Evolutionary conservation across 2,797 vertebrate genomes (phyloP), one percentile per base, ranked within the genome.

Genomic region (Neoniphon sammara): DNA sequence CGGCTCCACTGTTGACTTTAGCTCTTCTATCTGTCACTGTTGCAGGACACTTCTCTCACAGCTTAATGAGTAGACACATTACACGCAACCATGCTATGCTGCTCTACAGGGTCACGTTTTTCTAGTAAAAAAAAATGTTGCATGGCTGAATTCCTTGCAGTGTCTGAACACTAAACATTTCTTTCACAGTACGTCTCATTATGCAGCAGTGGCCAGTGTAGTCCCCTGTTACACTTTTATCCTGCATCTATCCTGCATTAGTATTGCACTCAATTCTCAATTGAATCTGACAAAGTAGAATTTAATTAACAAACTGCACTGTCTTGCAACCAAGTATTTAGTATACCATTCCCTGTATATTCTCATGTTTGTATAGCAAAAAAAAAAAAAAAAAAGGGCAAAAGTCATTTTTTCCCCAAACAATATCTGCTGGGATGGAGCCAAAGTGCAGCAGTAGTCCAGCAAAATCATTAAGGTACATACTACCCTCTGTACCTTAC

Each of bases 71-170:
- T 67, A 66, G 47, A 27, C n/a, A 15, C 68, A 61, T 27, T 34
- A 21, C 31, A 34, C 31, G 31, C 61, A 18, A 65, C 36, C 21
- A 71, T 50, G 30, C 4, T 23, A 55, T 50, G 36, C 53, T 4
- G 62, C n/a, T 39, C 9, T 15, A 7, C 47, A 50, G n/a, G 15
- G n/a, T 70, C 70, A 11, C 56, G 66, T 65, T 76, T 58, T 50
- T 69, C 62, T n/a, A 53, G 34, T 39, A 34, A 70, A 12, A 63
- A 23, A 81, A 69, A 75, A 5, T 53, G 57, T 34, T 46, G 55
- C 34, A 3, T 61, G 54, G 67, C 64, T 73, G 50, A 67, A 78
- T 69, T 59, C 42, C 46, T 53, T n/a, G n/a, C 59, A 39, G 7
- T 34, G 7, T 34, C 31, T 34, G 31, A 34, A 34, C 31, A 34